phyloP scores from a whole-genome alignment of 1,140 invertebrate genomes.

The Calliphora vicina region DNA sequence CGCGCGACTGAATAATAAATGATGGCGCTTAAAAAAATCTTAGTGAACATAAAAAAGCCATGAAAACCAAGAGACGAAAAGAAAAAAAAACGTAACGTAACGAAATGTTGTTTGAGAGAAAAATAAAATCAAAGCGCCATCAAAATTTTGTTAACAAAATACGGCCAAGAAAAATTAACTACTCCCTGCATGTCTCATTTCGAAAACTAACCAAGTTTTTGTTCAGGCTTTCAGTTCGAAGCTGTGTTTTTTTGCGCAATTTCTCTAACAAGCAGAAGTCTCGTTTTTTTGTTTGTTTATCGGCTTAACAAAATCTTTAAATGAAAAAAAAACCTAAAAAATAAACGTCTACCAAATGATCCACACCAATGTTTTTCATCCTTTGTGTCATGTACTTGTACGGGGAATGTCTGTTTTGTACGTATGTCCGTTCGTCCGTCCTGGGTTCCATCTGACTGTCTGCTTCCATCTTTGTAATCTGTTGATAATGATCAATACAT shows the following conservation, averaged over 20 bases:
- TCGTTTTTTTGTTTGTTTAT: too few species aligned
- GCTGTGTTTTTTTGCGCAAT: neutral
- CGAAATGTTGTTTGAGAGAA: neutral
- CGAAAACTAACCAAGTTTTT: neutral
- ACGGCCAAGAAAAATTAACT: slow-evolving; percentile 18
- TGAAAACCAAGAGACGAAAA: slow-evolving; percentile 34
- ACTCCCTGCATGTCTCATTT: neutral
- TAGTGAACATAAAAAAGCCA: slow-evolving; percentile 43
- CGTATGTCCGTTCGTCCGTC: neutral
- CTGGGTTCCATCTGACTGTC: neutral
- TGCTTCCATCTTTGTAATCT: slow-evolving; percentile 5
- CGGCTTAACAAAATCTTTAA: neutral
- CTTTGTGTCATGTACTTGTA: too few species aligned
- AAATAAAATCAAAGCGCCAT: slow-evolving; percentile 33
- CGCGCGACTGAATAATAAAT: slow-evolving; percentile 52
- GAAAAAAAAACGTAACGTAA: neutral
- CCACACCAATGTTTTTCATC: neutral
- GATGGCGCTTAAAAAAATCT: slow-evolving; percentile 55
- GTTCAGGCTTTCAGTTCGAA: neutral
- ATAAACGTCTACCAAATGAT: neutral
- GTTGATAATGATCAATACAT: slow-evolving; percentile 19
- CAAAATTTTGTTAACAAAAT: slow-evolving; percentile 6
- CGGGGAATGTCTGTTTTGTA: too few species aligned
- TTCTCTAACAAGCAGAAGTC: neutral
- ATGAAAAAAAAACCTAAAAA: neutral